phyloP scores from a whole-genome alignment of 2,113 vertebrate genomes.

The Proterorhinus semilunaris region DNA sequence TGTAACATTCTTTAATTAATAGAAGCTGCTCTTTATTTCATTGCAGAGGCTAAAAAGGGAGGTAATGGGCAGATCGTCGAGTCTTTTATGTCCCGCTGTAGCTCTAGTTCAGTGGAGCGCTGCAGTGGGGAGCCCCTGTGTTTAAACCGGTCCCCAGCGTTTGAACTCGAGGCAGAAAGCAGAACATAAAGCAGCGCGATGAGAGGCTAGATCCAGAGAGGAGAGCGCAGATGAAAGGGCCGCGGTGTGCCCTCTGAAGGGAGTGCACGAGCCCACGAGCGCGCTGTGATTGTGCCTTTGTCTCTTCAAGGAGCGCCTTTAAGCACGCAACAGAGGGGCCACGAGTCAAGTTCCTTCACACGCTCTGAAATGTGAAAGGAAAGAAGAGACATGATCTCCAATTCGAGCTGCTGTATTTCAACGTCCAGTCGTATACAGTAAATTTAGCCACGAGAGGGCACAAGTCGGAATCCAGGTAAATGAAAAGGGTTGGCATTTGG shows the following conservation, averaged over 20 bases:
- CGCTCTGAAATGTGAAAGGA: neutral
- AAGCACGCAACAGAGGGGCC: constrained; percentile 36
- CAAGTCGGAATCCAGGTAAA: neutral
- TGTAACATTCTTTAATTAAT: constrained; percentile 45
- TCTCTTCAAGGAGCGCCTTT: constrained; percentile 60
- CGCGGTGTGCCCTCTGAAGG: constrained; percentile 62
- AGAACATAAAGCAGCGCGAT: constrained; percentile 71
- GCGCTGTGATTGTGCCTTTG: constrained; percentile 69
- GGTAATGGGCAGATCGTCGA: constrained; percentile 17
- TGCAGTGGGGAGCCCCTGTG: constrained; percentile 60
- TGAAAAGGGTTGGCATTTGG: neutral
- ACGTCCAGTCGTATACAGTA: neutral
- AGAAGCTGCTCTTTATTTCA: constrained; percentile 15
- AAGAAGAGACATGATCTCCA: neutral
- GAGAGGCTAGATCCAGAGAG: constrained; percentile 58
- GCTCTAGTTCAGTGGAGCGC: constrained; percentile 56
- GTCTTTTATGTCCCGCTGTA: constrained; percentile 55
- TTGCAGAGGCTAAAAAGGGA: constrained; percentile 18
- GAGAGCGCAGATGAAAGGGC: constrained; percentile 65
- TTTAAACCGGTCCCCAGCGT: constrained; percentile 74
- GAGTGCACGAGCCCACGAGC: constrained; percentile 57
- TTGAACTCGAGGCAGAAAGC: constrained; percentile 68
- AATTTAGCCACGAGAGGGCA: neutral
- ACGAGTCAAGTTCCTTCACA: constrained; percentile 5
- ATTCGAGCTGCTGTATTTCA: neutral